These are phyloP conservation scores for Nycteola revayana DNA, from an alignment of 2,888 invertebrate species.

Conservation along the genomic window DNA sequence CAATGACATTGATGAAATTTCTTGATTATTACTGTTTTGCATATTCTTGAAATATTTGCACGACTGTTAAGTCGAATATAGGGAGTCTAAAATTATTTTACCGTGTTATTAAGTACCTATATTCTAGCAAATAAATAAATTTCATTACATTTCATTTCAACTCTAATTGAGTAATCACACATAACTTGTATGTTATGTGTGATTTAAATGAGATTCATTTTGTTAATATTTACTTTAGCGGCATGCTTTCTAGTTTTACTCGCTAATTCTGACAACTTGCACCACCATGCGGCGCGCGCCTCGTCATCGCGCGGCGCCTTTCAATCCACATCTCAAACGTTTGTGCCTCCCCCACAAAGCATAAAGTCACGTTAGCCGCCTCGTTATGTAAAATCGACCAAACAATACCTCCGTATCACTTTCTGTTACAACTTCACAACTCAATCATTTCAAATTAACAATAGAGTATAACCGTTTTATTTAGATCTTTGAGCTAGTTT, in stretches of 20 bases:
- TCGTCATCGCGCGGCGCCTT: slow-evolving; percentile 78
- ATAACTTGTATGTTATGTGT: too few relatives aligned
- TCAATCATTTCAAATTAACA: slow-evolving; percentile 76
- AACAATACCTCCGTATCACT: slow-evolving; percentile 75
- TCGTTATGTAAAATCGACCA: slow-evolving; percentile 77
- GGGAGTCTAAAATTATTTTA: too few relatives aligned
- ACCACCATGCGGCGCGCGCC: slow-evolving; percentile 50
- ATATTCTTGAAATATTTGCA: too few relatives aligned
- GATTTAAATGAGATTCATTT: neutral
- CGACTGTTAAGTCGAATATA: too few relatives aligned
- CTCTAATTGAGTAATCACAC: too few relatives aligned
- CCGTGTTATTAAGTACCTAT: too few relatives aligned
- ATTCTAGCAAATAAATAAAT: too few relatives aligned
- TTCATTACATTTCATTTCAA: too few relatives aligned
- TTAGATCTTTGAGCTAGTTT: slow-evolving; percentile 27
- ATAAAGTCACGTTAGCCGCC: slow-evolving; percentile 73
- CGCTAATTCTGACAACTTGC: slow-evolving; percentile 28
- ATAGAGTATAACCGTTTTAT: slow-evolving; percentile 50
- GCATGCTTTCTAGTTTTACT: too few relatives aligned
- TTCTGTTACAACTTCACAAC: slow-evolving; percentile 73
- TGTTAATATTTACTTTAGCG: neutral
- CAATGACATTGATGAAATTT: too few relatives aligned
- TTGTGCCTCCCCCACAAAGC: slow-evolving; percentile 71
- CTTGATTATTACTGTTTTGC: too few relatives aligned
- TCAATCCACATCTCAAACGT: slow-evolving; percentile 73